Evolutionary conservation across 2,113 vertebrate species (phyloP).

Genomic region (Pelmatolapia mariae): DNA sequence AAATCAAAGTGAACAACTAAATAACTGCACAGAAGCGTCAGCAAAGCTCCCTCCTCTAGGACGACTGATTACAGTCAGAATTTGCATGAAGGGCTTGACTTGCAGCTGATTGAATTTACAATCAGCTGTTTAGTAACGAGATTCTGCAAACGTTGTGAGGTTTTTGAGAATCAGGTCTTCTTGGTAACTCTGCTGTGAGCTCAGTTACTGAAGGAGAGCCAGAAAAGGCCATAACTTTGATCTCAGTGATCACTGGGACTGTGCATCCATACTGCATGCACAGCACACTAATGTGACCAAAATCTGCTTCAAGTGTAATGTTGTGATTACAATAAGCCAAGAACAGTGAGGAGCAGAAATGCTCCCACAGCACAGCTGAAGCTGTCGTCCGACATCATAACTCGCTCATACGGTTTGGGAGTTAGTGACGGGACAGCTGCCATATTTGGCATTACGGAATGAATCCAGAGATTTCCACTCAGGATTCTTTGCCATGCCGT

Average conservation of each 20-base stretch:
- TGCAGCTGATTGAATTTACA: background rate
- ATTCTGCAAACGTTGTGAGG: background rate
- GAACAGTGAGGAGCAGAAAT: rapidly evolving
- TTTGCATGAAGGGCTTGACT: background rate
- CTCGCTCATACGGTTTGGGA: background rate
- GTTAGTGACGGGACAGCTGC: background rate
- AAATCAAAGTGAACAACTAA: background rate
- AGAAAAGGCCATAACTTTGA: background rate
- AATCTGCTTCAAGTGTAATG: background rate
- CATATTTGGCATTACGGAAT: background rate
- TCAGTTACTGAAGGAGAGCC: background rate
- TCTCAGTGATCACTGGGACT: rapidly evolving
- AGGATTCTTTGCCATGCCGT: background rate
- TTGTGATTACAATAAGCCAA: background rate
- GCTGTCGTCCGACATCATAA: background rate
- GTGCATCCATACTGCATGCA: background rate
- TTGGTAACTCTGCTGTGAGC: background rate
- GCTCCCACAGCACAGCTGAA: background rate
- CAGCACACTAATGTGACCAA: background rate
- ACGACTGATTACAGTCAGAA: background rate
- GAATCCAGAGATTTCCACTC: background rate
- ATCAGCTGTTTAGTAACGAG: background rate
- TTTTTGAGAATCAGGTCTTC: background rate
- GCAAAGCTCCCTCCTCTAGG: rapidly evolving
- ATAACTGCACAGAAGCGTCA: background rate